Evolutionary conservation across 2,888 invertebrate species (phyloP), one percentile per base, ranked within the genome.

Genomic region (Drosophila acutilabella): DNA sequence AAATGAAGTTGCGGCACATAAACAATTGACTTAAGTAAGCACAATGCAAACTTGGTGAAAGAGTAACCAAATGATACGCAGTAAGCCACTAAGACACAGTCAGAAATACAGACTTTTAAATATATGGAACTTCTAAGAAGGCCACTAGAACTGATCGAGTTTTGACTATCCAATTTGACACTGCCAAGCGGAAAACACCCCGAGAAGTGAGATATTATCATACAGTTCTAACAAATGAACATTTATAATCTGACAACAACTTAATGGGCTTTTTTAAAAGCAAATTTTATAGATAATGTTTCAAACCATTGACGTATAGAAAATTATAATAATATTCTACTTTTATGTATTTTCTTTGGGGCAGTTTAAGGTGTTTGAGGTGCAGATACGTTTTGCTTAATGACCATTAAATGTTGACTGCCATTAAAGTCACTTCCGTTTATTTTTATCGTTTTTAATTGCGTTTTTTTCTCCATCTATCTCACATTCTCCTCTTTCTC

Each of bases 401-500:
- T 56, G 66, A 77, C 68, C 69, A 75, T 83, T 85, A 83, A 78
- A 73, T 61, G 77, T 47, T 67, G 79, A 41, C 57, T 48, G 61
- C 77, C 83, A 85, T 88, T 88, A 89, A 82, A 85, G 74, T 79
- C 76, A 68, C 74, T 78, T 78, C 69, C 80, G 78, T 71, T 80
- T 80, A 74, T 73, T 89, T 88, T 89, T 89, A 88, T 88, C 90
- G 74, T 70, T 90, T 89, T 88, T 89, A 90, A 88, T 89, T 88
- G 80, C 76, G 57, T 64, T 75, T 71, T 71, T 74, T 76, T 71
- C 53, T 70, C 44, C 38, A 44, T 41, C 13, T 54, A 10, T 18
- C 23, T 41, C 41, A 13, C 16, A 13, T 13, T 33, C 16, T 20
- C 13, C n/a, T n/a, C 18, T 36, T 16, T 40, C 14, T 30, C 26